Evolutionary conservation across 2,888 invertebrate genomes (phyloP), one percentile per base, ranked within the genome.

Genomic region (Phragmatobia fuliginosa): DNA sequence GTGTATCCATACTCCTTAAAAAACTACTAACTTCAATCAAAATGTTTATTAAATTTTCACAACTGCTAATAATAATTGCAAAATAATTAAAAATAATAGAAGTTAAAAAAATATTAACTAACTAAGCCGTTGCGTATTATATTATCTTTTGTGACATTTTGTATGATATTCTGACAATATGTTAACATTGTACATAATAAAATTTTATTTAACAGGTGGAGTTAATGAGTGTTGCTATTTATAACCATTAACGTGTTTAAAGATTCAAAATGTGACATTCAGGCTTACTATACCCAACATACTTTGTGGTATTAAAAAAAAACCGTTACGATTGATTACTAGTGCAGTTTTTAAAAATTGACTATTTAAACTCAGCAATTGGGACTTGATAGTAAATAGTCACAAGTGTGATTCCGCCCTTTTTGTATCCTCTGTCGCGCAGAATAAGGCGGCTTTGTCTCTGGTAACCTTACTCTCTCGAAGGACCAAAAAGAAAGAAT

Each of bases 121-220:
- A 21, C 21, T 21, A 45, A 45, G 21, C 4, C 21, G 18, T 8
- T 21, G 21, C 45, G 45, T 21, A 8, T 32, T 16, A 6, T 11
- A 25, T 25, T 25, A 16, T 58, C 32, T 31, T 25, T 14, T 6
- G 4, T 28, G 3, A 32, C 5, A 25, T 62, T n/a, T 33, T 18
- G 36, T 75, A 66, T 72, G 77, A 80, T 85, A 82, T 85, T 83
- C 72, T 74, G 66, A 79, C 83, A 83, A 78, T 83, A 81, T 78
- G 75, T 71, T 70, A 68, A 77, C 77, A 83, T 41, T 73, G 83
- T 73, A 83, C 82, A 84, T 84, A 74, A 71, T 77, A 84, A 81
- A 84, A 73, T 81, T 79, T 76, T 79, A 80, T 83, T 79, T 64
- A 81, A 80, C 71, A 67, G 68, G 73, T 71, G 77, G 76, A 81